phyloP scores from a whole-genome alignment of 2,888 invertebrate species.

The Stratiomys singularior region DNA sequence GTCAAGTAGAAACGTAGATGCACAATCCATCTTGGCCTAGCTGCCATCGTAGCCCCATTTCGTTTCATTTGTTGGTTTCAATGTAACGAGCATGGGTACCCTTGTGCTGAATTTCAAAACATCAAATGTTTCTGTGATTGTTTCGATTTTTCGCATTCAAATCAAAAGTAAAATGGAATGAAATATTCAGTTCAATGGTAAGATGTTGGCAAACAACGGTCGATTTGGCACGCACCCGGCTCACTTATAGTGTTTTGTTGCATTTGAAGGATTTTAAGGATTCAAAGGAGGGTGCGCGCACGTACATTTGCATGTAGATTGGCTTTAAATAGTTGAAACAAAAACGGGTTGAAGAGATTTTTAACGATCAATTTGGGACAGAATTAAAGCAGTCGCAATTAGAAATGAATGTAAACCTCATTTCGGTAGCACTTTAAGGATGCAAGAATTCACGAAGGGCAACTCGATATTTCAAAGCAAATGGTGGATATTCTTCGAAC shows the following conservation, averaged over 20 bases:
- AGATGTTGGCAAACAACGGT: slow-evolving; percentile 41
- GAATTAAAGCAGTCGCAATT: slow-evolving; percentile 14
- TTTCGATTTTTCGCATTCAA: slow-evolving; percentile 37
- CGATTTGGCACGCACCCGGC: slow-evolving; percentile 39
- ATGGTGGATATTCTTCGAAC: too few relatives aligned
- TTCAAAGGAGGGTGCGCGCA: background rate
- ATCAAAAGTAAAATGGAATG: slow-evolving; percentile 30
- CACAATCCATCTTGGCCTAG: background rate
- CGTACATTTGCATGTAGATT: slow-evolving; percentile 13
- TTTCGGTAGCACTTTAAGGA: too few relatives aligned
- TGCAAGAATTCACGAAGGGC: too few relatives aligned
- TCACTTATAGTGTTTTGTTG: slow-evolving; percentile 2
- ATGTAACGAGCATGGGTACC: background rate
- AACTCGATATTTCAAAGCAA: too few relatives aligned
- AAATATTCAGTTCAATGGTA: slow-evolving; percentile 41
- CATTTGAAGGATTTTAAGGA: background rate
- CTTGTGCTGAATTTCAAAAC: slow-evolving; percentile 22
- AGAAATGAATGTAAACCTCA: background rate
- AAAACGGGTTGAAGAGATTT: slow-evolving; percentile 54
- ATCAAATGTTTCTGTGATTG: slow-evolving; percentile 37
- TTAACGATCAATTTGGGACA: slow-evolving; percentile 31
- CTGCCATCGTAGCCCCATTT: slow-evolving; percentile 26
- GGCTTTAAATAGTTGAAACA: slow-evolving; percentile 56
- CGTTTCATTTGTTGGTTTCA: slow-evolving; percentile 4
- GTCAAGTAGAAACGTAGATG: slow-evolving; percentile 34